Evolutionary conservation across 1,140 invertebrate genomes (phyloP).

Genomic region (Trachelipus rathkii): DNA sequence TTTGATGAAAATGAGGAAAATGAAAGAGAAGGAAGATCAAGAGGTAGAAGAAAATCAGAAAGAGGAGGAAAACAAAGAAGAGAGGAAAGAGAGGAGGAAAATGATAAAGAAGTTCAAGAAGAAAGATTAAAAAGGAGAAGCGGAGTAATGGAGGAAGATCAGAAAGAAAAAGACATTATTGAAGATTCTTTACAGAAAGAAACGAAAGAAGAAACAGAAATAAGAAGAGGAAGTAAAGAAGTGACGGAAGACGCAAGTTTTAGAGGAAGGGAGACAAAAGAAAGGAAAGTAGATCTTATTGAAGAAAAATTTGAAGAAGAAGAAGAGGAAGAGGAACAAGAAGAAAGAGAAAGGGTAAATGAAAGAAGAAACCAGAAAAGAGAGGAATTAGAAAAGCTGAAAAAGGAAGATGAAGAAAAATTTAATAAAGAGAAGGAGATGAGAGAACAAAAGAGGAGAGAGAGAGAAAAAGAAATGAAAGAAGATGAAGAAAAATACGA

Average conservation of each 20-base stretch:
- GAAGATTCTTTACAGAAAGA: neutral
- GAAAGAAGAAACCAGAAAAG: too few relatives aligned
- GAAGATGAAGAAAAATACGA: too few relatives aligned
- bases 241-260: neutral
- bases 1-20: neutral
- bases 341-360: too few relatives aligned
- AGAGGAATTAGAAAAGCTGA: too few relatives aligned
- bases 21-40: neutral
- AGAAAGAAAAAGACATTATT: neutral
- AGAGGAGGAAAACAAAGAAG: constrained; percentile 19
- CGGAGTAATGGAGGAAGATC: neutral
- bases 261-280: neutral
- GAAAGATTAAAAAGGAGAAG: neutral
- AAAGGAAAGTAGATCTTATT: neutral
- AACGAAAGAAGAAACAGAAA: neutral
- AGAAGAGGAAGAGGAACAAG: too few relatives aligned
- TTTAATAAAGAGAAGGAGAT: too few relatives aligned
- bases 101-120: constrained; percentile 1
- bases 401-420: too few relatives aligned
- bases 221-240: neutral
- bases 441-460: too few relatives aligned
- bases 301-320: too few relatives aligned
- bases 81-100: constrained; percentile 4
- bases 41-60: constrained; percentile 1
- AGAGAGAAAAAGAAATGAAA: too few relatives aligned